Percentiles rank a stretch among this genome's conserved stretches.
These are phyloP conservation scores for Passer domesticus DNA, from an alignment of 2,113 vertebrate genomes.

Conservation along the genomic window DNA sequence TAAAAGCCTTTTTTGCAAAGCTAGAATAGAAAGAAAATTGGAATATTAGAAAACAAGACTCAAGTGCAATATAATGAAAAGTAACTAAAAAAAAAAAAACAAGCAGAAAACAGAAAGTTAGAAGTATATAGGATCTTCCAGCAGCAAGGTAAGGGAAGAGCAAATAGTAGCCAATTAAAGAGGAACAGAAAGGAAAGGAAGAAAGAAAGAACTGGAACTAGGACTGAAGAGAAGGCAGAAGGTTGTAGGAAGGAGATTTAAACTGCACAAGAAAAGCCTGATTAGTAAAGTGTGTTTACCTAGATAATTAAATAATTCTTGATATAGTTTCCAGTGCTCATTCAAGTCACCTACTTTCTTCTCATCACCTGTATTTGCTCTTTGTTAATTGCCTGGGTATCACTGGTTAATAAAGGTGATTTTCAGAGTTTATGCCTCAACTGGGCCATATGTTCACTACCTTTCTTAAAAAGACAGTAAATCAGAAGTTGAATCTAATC, in stretches of 20 bases:
- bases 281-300: background rate
- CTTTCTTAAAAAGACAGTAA: background rate
- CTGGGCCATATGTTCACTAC: background rate
- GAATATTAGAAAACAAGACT: background rate
- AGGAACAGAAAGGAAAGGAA: background rate
- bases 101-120: background rate
- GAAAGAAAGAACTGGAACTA: background rate
- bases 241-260: background rate
- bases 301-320: constrained; percentile 22
- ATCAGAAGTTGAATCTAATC: background rate
- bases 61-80: background rate
- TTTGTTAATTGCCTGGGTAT: background rate
- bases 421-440: background rate
- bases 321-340: background rate
- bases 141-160: background rate
- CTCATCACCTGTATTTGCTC: background rate
- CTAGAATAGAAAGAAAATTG: background rate
- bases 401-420: background rate
- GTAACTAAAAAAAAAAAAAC: background rate
- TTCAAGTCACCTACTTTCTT: constrained; percentile 27
- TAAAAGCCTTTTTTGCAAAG: background rate
- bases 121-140: background rate
- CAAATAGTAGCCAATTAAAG: background rate
- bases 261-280: background rate
- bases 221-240: background rate